Evolutionary conservation across 1,140 invertebrate species (phyloP), one percentile per base, ranked within the genome.

Genomic region (Heterodera carotae): DNA sequence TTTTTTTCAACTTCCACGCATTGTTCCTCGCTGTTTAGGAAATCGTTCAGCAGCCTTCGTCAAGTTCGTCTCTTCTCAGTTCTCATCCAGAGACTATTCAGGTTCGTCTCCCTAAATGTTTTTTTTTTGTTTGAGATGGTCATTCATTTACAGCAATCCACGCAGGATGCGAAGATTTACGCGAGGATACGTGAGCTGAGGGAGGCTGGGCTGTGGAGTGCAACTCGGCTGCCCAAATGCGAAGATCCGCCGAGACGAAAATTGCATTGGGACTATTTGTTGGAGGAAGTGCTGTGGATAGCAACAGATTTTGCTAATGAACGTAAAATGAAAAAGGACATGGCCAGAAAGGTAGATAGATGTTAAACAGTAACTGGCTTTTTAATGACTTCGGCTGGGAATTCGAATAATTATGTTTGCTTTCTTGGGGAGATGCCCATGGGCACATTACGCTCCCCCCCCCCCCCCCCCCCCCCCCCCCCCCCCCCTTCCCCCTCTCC

Each of bases 221-320:
- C 48, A 18, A 76, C 77, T 18, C 70, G 79, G 22, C 69, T 86
- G 53, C 86, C 85, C 6, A 75, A 81, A 34, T 87, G 86, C 75
- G 81, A 81, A 48, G 86, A 86, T 39, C 84, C 86, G 29, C 79
- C 83, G 22, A 48, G 85, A 36, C 77, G 73, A 18, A 86, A 86
- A 70, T 83, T 82, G n/a, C 96, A 99, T 88, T 98, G 96, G 96
- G 97, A 99, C 88, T 99, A 96, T 89, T 90, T 99, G 68, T 88
- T 99, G 12, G 97, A 99, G 88, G 97, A 99, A 89, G 97, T 98
- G 94, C 92, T 93, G 31, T 99, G 97, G 97, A 90, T 99, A 70
- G 94, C 95, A 53, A 93, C 94, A 56, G 96, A 99, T 89, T 98
- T 99, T 91, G 93, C 93, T 39, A 94, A 97, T 88, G 96, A 99